phyloP scores from a whole-genome alignment of 2,113 vertebrate species.

The Prunella fulvescens region DNA sequence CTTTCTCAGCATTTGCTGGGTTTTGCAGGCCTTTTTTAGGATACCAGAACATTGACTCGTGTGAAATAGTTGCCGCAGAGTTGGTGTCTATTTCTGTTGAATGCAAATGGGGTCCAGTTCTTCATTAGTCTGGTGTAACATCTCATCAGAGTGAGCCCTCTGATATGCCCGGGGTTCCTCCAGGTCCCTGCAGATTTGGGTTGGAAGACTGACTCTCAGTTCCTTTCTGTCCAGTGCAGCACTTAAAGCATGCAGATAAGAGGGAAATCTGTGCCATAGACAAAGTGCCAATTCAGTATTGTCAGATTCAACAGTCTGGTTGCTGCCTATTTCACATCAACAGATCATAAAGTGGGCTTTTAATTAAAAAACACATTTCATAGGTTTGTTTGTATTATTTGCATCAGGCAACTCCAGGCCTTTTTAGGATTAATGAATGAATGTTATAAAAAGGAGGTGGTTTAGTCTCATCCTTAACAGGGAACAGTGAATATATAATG shows the following conservation, averaged over 20 bases:
- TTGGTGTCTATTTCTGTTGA: neutral
- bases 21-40: neutral
- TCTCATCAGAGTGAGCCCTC: neutral
- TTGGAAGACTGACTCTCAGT: neutral
- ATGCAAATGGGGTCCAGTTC: neutral
- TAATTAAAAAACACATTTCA: conserved; percentile 1
- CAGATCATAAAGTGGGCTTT: neutral
- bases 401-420: neutral
- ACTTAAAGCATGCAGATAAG: neutral
- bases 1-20: neutral
- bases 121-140: neutral
- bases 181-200: neutral
- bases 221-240: neutral
- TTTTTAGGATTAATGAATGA: neutral
- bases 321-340: neutral
- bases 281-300: neutral
- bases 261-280: neutral
- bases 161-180: fast-evolving
- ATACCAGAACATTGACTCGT: neutral
- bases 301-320: neutral
- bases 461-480: neutral
- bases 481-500: neutral
- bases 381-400: neutral
- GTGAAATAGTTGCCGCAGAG: neutral
- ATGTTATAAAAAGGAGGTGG: neutral